A percentile compares a stretch with the other conserved stretches of the same genome.
These are phyloP conservation scores for Megaceryle maxima DNA, from an alignment of 2,113 vertebrate genomes.

Conservation along the genomic window DNA sequence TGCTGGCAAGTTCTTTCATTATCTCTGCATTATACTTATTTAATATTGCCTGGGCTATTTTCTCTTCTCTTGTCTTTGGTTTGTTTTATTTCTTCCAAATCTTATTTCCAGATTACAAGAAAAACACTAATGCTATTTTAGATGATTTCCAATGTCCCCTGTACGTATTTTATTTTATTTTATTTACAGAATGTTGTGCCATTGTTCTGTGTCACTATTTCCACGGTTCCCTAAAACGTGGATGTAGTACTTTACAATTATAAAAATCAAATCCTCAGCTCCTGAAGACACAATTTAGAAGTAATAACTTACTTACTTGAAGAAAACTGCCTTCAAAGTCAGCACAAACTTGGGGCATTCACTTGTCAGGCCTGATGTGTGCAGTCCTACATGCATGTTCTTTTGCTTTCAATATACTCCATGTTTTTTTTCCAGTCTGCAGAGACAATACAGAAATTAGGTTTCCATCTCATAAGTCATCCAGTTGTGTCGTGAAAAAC, in stretches of 20 bases:
- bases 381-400: accelerated
- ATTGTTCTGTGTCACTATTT: background rate
- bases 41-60: background rate
- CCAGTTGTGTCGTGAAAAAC: background rate
- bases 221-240: background rate
- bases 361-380: background rate
- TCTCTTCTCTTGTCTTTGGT: background rate
- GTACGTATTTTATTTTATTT: background rate
- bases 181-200: background rate
- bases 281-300: background rate
- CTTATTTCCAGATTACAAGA: slow-evolving; percentile 11
- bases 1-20: slow-evolving; percentile 20
- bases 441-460: background rate
- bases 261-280: background rate
- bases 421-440: background rate
- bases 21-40: background rate
- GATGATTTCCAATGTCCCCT: background rate
- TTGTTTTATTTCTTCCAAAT: slow-evolving; percentile 23
- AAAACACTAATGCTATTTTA: background rate
- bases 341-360: background rate
- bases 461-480: background rate
- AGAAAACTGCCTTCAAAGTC: background rate
- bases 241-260: background rate
- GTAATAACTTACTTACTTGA: background rate
- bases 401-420: background rate